Evolutionary conservation across 2,797 vertebrate genomes (phyloP).

Genomic region (Notamacropus eugenii): DNA sequence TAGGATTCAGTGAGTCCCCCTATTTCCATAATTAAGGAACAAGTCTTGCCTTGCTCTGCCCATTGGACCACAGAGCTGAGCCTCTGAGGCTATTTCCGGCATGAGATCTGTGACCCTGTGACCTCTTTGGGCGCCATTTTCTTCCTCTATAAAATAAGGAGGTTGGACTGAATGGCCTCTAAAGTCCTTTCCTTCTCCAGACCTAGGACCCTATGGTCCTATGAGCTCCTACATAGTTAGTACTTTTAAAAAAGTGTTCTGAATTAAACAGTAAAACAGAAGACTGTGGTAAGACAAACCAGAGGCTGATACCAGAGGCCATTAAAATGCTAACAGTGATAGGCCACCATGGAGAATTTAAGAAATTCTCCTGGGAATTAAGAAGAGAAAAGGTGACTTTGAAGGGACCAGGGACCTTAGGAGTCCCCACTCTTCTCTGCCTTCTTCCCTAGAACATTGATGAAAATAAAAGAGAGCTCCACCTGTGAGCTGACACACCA

Average conservation of each 20-base stretch:
- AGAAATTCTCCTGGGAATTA: background rate
- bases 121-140: background rate
- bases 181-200: background rate
- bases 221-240: background rate
- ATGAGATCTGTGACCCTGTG: background rate
- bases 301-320: background rate
- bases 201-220: background rate
- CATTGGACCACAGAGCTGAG: background rate
- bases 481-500: fast-evolving
- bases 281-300: background rate
- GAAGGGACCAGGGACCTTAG: fast-evolving
- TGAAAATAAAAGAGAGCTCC: fast-evolving
- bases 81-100: background rate
- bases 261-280: background rate
- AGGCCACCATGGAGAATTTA: background rate
- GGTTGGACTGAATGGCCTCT: too few relatives aligned
- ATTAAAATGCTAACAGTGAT: background rate
- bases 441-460: too few relatives aligned
- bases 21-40: background rate
- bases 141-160: background rate
- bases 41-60: background rate
- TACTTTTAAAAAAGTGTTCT: background rate
- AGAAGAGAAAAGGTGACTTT: background rate
- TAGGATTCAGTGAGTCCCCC: background rate
- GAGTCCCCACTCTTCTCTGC: background rate